Evolutionary conservation across 2,888 invertebrate genomes (phyloP), one percentile per base, ranked within the genome.

Genomic region (Cremastinae sp.): DNA sequence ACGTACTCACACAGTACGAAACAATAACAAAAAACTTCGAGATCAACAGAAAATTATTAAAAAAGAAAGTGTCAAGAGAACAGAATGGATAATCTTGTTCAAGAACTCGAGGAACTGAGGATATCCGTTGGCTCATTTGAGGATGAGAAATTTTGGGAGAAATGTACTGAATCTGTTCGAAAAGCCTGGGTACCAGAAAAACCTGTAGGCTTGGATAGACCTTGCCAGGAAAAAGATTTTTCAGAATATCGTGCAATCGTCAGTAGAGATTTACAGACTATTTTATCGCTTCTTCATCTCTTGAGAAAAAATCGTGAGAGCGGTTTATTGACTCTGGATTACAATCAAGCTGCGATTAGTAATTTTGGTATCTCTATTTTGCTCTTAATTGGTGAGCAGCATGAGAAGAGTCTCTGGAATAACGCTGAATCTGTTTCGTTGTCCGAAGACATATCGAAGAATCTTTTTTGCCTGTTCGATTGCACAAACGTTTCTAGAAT

Each of bases 341-440:
- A 18, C 43, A 37, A 70, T 18, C 12, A 61, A 2, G 39, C 79
- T 2, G 41, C 55, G 0, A 70, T 81, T 1, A 80, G 64, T 20
- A 79, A 77, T 1, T 82, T 86, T 12, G 70, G 79, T 0, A 79
- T 83, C 7, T 78, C 83, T 37, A 68, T 88, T 12, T 28, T 89
- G 9, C 18, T 85, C 9, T 75, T 90, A 9, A 79, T 89, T 53
- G 90, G 90, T 0, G 90, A 90, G 74, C 87, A 90, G 1, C 78
- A 82, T 28, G 83, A 83, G 39, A 83, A 80, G 49, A 84, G 80
- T 65, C n/a, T 83, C n/a, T 90, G 90, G 90, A 90, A 89, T 22
- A 87, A 84, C 4, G 77, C 75, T 0, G 80, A 84, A 59, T 83
- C 83, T 5, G 78, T 87, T 0, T 65, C 73, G 0, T 65, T 82